Evolutionary conservation across 2,797 vertebrate genomes (phyloP), one percentile per base, ranked within the genome.

Genomic region (Acrossocheilus fasciatus): DNA sequence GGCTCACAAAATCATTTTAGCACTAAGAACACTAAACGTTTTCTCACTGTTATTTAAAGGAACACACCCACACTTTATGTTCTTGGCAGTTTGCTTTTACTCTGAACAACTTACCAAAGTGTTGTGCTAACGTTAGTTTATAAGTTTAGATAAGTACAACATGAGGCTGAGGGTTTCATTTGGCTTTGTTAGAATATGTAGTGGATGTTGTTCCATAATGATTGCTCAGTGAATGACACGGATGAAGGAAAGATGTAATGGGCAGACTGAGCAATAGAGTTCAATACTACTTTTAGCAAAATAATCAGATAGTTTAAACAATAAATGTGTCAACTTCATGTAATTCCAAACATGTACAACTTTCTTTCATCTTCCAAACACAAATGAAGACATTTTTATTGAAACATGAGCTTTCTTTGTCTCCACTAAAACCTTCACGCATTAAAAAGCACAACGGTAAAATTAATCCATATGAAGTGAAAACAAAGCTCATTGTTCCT

Each of bases 1-100:
- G 74, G 18, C 82, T 72, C 34, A 41, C 34, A 45, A 14, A 45
- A 72, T 15, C n/a, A 69, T 57, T 78, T 45, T 43, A 85, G 47
- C 75, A 70, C 12, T 43, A 72, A 41, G 23, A 36, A 43, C 52
- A 52, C 30, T 54, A 75, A 52, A 52, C 3, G 26, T 66, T 20
- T 20, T 30, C 59, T 54, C 4, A 0, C 6, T 7, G 20, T 47
- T 64, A 50, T 83, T 75, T 64, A 74, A 74, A 74, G 47, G 34
- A 85, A 78, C 83, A 78, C 64, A 45, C 75, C 50, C 74, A 78
- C 83, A 70, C 62, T 77, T 77, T 34, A 23, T 45, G 69, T 17
- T 62, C 81, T 74, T 73, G 81, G 81, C 17, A 62, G 45, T 20
- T n/a, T 18, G 11, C 17, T 34, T 78, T 70, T 54, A 75, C 66